Conservation (phyloP, 53 echinoderm and acorn worm genomes). For the Apostichopus leukothele region DNA sequence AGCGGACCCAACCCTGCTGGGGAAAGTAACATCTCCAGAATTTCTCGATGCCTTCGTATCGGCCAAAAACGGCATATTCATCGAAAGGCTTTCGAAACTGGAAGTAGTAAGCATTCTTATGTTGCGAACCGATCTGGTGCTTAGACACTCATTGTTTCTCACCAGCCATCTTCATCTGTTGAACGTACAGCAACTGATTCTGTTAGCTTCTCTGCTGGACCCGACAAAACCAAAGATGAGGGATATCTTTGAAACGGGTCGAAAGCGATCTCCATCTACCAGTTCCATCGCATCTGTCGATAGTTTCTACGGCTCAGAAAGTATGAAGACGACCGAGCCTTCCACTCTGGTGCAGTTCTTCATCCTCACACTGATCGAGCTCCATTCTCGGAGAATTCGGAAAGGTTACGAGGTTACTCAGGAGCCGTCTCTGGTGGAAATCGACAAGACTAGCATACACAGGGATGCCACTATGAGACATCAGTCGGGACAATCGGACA, state of each 20-base stretch:
- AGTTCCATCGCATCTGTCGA: slow-evolving; percentile 41
- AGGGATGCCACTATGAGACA: background rate
- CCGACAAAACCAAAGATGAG: slow-evolving; percentile 84
- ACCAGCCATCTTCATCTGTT: slow-evolving; percentile 32
- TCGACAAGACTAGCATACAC: background rate
- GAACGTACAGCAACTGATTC: slow-evolving; percentile 52
- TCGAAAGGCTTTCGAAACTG: slow-evolving; percentile 1
- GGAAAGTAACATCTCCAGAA: slow-evolving; percentile 22
- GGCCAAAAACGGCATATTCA: slow-evolving; percentile 16
- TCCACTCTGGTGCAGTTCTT: slow-evolving; percentile 61
- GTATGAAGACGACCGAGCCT: slow-evolving; percentile 40
- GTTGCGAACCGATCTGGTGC: slow-evolving; percentile 8
- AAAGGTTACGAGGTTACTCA: background rate
- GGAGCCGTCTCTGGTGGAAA: background rate
- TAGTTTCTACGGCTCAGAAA: slow-evolving; percentile 20
- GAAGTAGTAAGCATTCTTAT: slow-evolving; percentile 7
- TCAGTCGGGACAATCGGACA: background rate
- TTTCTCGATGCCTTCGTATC: slow-evolving; percentile 16
- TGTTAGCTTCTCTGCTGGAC: slow-evolving; percentile 84
- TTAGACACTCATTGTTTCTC: background rate
- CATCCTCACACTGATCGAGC: slow-evolving; percentile 58
- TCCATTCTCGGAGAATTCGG: slow-evolving; percentile 53
- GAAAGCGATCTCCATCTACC: slow-evolving; percentile 34
- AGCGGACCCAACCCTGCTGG: background rate
- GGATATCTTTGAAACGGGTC: slow-evolving; percentile 56